Conservation (phyloP, 2,113 vertebrate species). For the Tragulus kanchil region DNA sequence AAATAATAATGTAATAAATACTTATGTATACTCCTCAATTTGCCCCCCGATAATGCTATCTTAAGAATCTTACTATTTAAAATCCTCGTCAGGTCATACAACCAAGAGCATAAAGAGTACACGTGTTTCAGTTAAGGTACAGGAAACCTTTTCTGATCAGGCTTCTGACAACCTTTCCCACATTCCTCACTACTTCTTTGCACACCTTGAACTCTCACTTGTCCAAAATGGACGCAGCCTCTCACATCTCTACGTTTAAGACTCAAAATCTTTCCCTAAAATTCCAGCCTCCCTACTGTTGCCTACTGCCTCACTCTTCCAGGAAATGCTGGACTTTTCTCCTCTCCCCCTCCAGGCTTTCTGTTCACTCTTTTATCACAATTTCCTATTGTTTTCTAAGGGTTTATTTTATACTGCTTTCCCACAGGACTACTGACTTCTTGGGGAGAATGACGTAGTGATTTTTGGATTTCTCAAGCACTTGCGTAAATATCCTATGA, state of each 20-base stretch:
- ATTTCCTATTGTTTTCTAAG: not conserved
- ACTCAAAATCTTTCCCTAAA: not conserved
- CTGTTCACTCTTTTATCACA: not conserved
- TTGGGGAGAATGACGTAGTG: not conserved
- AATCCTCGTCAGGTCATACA: not conserved
- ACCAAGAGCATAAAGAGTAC: not conserved
- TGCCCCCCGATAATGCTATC: too few relatives aligned
- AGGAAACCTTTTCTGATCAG: constrained; percentile 18
- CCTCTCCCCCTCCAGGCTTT: not conserved
- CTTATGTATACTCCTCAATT: too few relatives aligned
- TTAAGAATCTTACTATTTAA: constrained; percentile 22
- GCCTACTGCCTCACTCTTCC: not conserved
- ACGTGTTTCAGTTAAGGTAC: not conserved
- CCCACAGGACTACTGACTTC: not conserved
- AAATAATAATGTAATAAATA: constrained; percentile 33
- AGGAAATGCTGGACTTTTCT: not conserved
- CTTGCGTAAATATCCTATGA: not conserved
- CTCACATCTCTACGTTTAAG: not conserved
- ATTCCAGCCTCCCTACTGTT: not conserved
- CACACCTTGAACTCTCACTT: not conserved
- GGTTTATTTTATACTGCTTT: constrained; percentile 4
- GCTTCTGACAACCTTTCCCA: not conserved
- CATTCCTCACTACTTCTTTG: not conserved
- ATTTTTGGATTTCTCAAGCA: constrained; percentile 42
- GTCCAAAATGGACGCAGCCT: not conserved